Base-by-base conservation (phyloP, 1,140 invertebrate species). In the Aphis craccivora region DNA sequence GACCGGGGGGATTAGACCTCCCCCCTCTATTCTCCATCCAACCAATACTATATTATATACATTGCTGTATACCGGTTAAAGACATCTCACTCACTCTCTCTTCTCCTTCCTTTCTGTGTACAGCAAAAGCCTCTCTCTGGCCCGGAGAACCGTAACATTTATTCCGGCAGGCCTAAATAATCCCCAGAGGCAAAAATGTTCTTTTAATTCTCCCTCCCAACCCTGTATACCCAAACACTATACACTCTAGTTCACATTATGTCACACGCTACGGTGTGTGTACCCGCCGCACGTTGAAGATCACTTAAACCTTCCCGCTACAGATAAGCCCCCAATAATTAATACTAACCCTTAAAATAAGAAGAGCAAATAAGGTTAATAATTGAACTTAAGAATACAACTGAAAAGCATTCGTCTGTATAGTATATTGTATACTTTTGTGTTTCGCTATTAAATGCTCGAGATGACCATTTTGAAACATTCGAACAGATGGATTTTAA, bases 311-410 rank as follows among this genome's bases (percentile, higher is more conserved):
- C 81, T 86, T 90, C n/a, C 51, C 81, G 76, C 90, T 81, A 48
- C 45, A 45, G 91, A 86, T 93, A 93, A 93, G 45, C 91, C 81
- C 35, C 48, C 91, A 48, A 93, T 93, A 93, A 93, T 93, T 93
- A 93, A 93, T 93, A 93, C 76, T 93, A 93, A 93, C 91, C 91
- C 91, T 92, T 86, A 84, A 84, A 51, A 93, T 86, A 86, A 93
- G 91, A 53, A 84, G 81, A 84, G 91, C 35, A 93, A 93, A 93
- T 93, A 93, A 86, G 91, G 91, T 93, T 93, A 93, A 92, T 86
- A 83, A 92, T 93, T 93, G 91, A 84, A 83, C 40, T 92, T 53
- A 53, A 89, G 88, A 89, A 89, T 37, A 90, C 89, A 90, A 90
- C 67, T n/a, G 53, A 3, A 55, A 53, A 25, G 9, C 51, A 89